A percentile compares a stretch with the other conserved stretches of the same genome.
Conservation (phyloP, 2,888 invertebrate species). For the Tipula helvola region DNA sequence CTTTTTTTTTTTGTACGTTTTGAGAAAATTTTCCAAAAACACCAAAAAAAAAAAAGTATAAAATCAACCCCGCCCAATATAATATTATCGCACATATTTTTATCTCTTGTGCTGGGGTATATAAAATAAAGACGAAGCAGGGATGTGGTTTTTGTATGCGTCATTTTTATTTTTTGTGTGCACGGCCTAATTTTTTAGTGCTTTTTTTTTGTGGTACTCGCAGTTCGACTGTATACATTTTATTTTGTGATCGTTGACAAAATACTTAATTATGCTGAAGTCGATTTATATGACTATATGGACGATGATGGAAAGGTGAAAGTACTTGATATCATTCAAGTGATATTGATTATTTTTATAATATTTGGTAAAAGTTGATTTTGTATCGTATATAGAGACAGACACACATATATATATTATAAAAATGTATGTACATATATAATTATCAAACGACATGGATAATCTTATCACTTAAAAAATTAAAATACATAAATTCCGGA, state of each 20-base stretch:
- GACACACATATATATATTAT: background rate
- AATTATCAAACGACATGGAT: background rate
- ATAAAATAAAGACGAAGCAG: background rate
- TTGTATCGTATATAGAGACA: background rate
- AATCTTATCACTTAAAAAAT: background rate
- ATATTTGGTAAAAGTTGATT: background rate
- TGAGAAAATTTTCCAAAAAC: background rate
- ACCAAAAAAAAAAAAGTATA: background rate
- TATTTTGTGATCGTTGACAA: slow-evolving; percentile 7
- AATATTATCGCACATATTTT: background rate
- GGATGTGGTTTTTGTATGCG: background rate
- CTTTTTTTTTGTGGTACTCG: background rate
- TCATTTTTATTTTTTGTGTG: background rate
- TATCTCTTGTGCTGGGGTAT: background rate
- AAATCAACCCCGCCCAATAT: background rate
- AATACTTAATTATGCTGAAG: slow-evolving; percentile 6
- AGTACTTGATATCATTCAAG: slow-evolving; percentile 7
- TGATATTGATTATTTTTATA: background rate
- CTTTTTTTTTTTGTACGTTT: background rate
- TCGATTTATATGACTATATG: background rate
- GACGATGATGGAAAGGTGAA: slow-evolving; percentile 8
- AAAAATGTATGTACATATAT: background rate
- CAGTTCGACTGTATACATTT: background rate
- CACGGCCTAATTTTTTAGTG: background rate
- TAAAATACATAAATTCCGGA: background rate